Evolutionary conservation across 2,797 vertebrate genomes (phyloP).

Genomic region (Mycteria americana): DNA sequence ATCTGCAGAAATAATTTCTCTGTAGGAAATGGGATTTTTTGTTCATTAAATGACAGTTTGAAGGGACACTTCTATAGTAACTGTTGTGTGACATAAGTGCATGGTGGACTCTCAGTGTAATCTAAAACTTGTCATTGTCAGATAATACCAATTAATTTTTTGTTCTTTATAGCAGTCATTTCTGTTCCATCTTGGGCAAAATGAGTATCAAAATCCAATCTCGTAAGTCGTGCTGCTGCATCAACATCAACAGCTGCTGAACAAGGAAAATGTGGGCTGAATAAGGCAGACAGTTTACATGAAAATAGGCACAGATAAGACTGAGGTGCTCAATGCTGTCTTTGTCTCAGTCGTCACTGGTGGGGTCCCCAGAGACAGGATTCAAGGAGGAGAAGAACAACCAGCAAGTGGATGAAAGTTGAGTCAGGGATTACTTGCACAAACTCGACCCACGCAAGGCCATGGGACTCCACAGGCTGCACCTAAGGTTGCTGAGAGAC

Average conservation of each 20-base stretch:
- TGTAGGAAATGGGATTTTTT: not conserved
- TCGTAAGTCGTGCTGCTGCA: not conserved
- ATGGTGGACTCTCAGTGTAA: not conserved
- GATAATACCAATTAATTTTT: not conserved
- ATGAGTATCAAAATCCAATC: not conserved
- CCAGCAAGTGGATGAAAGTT: not conserved
- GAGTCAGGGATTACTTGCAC: not conserved
- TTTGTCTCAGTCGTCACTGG: not conserved
- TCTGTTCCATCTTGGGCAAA: not conserved
- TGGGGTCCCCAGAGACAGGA: not conserved
- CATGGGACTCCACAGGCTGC: not conserved
- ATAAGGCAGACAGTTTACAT: not conserved
- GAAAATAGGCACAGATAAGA: not conserved
- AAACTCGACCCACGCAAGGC: not conserved
- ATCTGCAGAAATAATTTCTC: slow-evolving; percentile 2
- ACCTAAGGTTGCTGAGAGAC: not conserved
- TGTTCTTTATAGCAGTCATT: not conserved
- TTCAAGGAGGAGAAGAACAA: not conserved
- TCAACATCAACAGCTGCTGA: not conserved
- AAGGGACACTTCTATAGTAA: not conserved
- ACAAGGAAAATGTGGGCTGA: not conserved
- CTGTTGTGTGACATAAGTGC: not conserved
- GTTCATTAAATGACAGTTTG: not conserved
- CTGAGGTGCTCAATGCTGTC: not conserved
- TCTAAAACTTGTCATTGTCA: not conserved